These are phyloP conservation scores for Bufo bufo DNA, from an alignment of 2,113 vertebrate genomes.

Conservation along the genomic window DNA sequence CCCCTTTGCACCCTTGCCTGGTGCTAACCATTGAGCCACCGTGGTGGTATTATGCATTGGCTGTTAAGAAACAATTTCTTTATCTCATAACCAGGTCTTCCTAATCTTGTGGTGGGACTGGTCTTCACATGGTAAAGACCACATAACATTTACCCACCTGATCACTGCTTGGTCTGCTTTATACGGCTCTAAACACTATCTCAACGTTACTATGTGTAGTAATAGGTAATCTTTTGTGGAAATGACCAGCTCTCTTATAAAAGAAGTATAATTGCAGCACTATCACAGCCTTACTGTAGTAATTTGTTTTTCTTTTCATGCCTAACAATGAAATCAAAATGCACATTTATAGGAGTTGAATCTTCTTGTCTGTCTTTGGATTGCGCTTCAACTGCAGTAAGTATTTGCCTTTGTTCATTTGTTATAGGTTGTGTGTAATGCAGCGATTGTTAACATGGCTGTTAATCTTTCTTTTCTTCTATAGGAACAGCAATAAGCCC, in stretches of 20 bases:
- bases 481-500: constrained; percentile 15
- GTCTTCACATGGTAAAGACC: too few species aligned
- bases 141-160: not conserved
- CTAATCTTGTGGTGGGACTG: too few species aligned
- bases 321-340: not conserved
- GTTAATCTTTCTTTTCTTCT: constrained; percentile 38
- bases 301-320: not conserved
- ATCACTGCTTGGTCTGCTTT: not conserved
- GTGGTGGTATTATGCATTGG: too few species aligned
- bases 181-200: not conserved
- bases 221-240: not conserved
- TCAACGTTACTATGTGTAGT: too few species aligned
- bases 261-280: not conserved
- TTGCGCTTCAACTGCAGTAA: not conserved
- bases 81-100: too few species aligned
- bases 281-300: not conserved
- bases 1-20: too few species aligned
- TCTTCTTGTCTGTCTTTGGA: constrained; percentile 24
- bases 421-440: constrained; percentile 2
- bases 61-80: too few species aligned
- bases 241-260: not conserved
- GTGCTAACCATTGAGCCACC: too few species aligned
- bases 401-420: constrained; percentile 35
- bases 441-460: constrained; percentile 25
- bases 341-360: constrained; percentile 13